These are phyloP conservation scores for Corticium candelabrum DNA, from an alignment of 37 sponge, comb jelly and placozoan species.

Conservation along the genomic window DNA sequence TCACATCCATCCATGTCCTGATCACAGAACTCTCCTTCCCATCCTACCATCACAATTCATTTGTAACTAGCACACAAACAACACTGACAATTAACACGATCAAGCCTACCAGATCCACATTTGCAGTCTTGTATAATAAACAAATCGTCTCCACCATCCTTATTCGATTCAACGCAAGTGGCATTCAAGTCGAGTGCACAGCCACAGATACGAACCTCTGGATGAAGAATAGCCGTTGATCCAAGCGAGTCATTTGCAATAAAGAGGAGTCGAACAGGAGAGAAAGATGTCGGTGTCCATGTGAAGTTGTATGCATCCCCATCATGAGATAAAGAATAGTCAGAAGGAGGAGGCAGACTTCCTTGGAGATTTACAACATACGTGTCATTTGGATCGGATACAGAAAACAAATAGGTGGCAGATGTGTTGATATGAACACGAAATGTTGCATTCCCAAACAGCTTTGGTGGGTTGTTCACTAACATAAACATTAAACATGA, in stretches of 20 bases:
- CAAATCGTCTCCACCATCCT: background rate
- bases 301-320: slow-evolving; percentile 13
- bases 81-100: too few relatives aligned
- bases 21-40: slow-evolving; percentile 34
- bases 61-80: background rate
- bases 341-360: background rate
- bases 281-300: background rate
- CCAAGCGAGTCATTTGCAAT: slow-evolving; percentile 18
- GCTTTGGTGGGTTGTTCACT: slow-evolving; percentile 20
- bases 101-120: background rate
- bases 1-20: slow-evolving; percentile 47
- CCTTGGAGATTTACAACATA: slow-evolving; percentile 13
- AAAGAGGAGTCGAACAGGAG: slow-evolving; percentile 10
- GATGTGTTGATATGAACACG: background rate
- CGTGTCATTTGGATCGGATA: background rate
- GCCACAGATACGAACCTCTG: background rate
- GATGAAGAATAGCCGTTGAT: background rate
- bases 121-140: background rate
- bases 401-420: background rate
- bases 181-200: background rate
- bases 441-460: slow-evolving; percentile 2
- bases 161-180: background rate
- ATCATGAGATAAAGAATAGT: background rate
- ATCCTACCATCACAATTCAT: slow-evolving; percentile 17
- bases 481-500: background rate